phyloP scores from a whole-genome alignment of 1,140 invertebrate species.

The Drosophila sp. region DNA sequence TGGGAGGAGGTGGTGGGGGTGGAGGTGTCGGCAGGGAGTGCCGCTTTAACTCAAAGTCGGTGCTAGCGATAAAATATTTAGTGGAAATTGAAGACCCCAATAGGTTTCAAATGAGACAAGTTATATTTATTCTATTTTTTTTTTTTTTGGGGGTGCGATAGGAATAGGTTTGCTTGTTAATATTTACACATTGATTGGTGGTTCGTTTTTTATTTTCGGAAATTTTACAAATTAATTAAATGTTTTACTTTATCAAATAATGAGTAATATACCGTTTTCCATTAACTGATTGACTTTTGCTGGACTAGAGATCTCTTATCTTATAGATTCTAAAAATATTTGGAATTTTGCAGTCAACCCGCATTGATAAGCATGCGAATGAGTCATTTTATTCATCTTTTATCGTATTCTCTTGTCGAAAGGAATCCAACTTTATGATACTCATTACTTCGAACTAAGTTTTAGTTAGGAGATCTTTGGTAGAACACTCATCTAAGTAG shows the following conservation, averaged over 20 bases:
- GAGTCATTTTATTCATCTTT: conserved; percentile 1
- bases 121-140: conserved; percentile 54
- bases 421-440: too few relatives aligned
- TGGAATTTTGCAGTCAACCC: not conserved
- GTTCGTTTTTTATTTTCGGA: not conserved
- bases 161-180: not conserved
- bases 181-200: conserved; percentile 17
- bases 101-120: conserved; percentile 68
- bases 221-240: conserved; percentile 8
- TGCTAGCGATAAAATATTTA: conserved; percentile 72
- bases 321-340: not conserved
- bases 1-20: not conserved
- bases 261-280: conserved; percentile 6
- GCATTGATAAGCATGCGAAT: not conserved
- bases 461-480: too few relatives aligned
- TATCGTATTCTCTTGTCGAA: not conserved
- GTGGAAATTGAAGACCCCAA: conserved; percentile 40
- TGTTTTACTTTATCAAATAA: conserved; percentile 11
- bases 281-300: not conserved
- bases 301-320: conserved; percentile 2
- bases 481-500: too few relatives aligned
- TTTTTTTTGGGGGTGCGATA: conserved; percentile 21
- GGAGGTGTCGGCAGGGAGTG: not conserved
- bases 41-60: conserved; percentile 36
- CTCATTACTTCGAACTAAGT: too few relatives aligned